phyloP scores from a whole-genome alignment of 2,113 vertebrate genomes.

The Climacteris rufus region DNA sequence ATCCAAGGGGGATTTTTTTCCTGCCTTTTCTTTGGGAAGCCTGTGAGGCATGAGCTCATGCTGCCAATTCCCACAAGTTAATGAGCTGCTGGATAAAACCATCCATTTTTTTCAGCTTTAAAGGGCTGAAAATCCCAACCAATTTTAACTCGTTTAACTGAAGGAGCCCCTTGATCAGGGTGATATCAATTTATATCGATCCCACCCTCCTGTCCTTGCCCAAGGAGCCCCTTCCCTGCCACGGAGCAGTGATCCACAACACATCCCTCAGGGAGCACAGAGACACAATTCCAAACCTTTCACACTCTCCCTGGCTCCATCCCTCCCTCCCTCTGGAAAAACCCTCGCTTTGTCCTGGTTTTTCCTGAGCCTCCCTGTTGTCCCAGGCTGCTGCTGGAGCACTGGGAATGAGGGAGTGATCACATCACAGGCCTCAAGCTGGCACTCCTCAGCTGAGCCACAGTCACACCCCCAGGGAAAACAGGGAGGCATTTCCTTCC shows the following conservation, averaged over 20 bases:
- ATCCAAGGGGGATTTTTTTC: background rate
- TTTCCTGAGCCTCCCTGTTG: background rate
- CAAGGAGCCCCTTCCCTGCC: background rate
- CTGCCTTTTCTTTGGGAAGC: background rate
- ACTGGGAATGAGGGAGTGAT: background rate
- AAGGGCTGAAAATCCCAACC: background rate
- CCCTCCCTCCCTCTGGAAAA: background rate
- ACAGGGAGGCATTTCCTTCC: background rate
- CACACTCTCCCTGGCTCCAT: rapidly evolving
- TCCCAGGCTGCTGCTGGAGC: rapidly evolving
- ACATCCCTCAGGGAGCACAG: background rate
- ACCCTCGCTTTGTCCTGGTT: rapidly evolving
- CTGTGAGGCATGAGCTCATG: background rate
- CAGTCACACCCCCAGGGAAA: background rate
- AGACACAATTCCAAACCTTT: background rate
- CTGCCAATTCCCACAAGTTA: background rate
- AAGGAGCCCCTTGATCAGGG: background rate
- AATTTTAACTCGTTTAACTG: background rate
- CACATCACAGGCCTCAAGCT: background rate
- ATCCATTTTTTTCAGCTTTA: background rate
- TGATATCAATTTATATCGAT: background rate
- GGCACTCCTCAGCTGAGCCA: background rate
- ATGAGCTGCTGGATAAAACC: background rate
- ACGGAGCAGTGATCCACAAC: background rate
- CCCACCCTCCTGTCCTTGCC: background rate